A percentile compares a stretch with the other conserved stretches of the same genome.
These are phyloP conservation scores for Parauchenoglanis ngamensis DNA, from an alignment of 2,797 vertebrate genomes.

Conservation along the genomic window DNA sequence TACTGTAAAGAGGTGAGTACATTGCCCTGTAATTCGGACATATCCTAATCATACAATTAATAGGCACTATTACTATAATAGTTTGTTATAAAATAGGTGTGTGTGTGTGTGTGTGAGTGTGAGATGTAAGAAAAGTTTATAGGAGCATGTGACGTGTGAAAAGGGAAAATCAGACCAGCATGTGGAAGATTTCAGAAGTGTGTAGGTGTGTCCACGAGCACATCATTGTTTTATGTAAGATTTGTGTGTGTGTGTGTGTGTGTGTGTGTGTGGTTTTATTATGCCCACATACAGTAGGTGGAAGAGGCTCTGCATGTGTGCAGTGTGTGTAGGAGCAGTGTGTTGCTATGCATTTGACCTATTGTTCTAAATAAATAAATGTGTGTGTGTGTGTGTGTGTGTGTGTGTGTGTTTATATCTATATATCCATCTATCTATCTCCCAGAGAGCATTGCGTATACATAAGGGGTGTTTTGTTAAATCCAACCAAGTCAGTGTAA, in stretches of 20 bases:
- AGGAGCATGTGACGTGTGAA: not conserved
- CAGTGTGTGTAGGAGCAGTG: constrained; percentile 2
- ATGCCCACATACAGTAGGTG: constrained; percentile 23
- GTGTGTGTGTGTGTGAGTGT: not conserved
- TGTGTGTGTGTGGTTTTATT: constrained; percentile 33
- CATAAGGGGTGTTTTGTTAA: not conserved
- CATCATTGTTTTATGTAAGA: not conserved
- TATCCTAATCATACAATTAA: not conserved
- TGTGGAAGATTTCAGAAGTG: constrained; percentile 23
- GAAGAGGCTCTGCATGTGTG: constrained; percentile 14
- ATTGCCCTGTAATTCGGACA: not conserved
- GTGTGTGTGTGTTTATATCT: too few relatives aligned
- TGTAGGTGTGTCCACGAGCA: constrained; percentile 26
- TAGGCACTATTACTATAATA: not conserved
- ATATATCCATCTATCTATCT: too few relatives aligned
- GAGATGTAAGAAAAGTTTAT: constrained; percentile 4
- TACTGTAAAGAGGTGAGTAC: too few relatives aligned
- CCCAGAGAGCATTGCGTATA: not conserved
- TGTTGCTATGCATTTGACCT: not conserved
- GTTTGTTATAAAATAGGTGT: not conserved
- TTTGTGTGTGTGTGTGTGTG: constrained; percentile 46
- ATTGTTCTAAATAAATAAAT: not conserved
- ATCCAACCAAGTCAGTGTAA: not conserved
- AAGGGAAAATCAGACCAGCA: constrained; percentile 14
- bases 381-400: not conserved